A percentile compares a stretch with the other conserved stretches of the same genome.
phyloP scores from a whole-genome alignment of 2,797 vertebrate genomes.

The Coluber constrictor region DNA sequence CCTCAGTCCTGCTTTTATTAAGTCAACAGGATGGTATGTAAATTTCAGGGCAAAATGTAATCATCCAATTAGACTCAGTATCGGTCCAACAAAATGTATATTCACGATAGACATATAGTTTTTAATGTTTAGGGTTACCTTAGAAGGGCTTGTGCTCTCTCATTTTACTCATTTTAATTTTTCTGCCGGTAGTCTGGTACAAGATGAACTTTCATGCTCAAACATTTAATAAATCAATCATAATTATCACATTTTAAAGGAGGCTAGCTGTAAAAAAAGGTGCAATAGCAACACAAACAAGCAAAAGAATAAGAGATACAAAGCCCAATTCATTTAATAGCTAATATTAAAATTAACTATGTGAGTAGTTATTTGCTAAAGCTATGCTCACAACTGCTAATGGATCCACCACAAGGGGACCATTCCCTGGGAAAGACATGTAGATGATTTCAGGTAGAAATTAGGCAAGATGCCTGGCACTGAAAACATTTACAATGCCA shows the following conservation, averaged over 20 bases:
- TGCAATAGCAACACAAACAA: constrained; percentile 17
- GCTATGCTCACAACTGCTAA: neutral
- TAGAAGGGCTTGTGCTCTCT: neutral
- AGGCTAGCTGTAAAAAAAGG: neutral
- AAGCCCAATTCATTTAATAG: constrained; percentile 16
- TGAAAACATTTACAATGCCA: constrained; percentile 26
- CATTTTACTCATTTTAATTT: neutral
- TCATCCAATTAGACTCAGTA: constrained; percentile 18
- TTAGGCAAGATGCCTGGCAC: neutral
- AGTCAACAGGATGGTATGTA: constrained; percentile 14
- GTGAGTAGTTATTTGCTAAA: constrained; percentile 2
- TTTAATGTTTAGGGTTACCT: neutral
- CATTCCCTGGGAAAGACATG: neutral
- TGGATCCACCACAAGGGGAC: neutral
- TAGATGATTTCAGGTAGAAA: neutral
- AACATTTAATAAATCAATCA: neutral
- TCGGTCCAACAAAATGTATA: neutral
- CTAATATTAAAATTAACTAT: neutral
- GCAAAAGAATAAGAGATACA: constrained; percentile 10
- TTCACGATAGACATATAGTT: neutral
- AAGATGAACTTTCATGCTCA: constrained; percentile 45
- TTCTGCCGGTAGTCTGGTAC: neutral
- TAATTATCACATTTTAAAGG: neutral
- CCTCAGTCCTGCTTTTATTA: constrained; percentile 50
- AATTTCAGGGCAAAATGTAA: neutral